These are phyloP conservation scores for Xenopus petersii DNA, from an alignment of 2,797 vertebrate genomes.

Conservation along the genomic window DNA sequence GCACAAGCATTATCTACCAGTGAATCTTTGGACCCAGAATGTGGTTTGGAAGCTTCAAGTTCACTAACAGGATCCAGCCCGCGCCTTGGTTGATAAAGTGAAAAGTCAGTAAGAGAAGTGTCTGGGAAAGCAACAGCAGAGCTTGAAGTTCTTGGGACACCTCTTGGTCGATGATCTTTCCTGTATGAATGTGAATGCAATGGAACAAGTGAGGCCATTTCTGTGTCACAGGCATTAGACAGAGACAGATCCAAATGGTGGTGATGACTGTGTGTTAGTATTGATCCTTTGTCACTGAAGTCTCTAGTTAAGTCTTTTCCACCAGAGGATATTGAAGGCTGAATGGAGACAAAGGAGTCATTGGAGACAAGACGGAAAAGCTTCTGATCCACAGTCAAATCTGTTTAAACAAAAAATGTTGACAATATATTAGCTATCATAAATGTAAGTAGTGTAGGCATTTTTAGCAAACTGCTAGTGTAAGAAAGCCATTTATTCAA, in stretches of 20 bases:
- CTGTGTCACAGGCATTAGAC: constrained; percentile 79
- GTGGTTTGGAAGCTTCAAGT: constrained; percentile 83
- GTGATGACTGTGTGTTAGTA: constrained; percentile 69
- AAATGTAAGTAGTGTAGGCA: no score
- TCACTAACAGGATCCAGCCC: constrained; percentile 93
- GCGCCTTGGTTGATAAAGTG: constrained; percentile 85
- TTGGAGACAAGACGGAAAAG: constrained; percentile 94
- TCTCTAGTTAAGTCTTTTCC: constrained; percentile 86
- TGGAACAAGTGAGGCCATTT: constrained; percentile 77
- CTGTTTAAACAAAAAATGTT: constrained; percentile 60
- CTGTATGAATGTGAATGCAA: constrained; percentile 88
- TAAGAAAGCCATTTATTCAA: no score
- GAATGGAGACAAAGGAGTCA: constrained; percentile 94
- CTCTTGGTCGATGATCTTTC: constrained; percentile 91
- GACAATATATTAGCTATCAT: no score
- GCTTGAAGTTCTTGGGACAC: constrained; percentile 94
- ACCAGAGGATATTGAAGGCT: constrained; percentile 90
- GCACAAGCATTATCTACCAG: constrained; percentile 73
- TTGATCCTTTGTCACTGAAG: constrained; percentile 73
- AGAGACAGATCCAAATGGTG: constrained; percentile 84
- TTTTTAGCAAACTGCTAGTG: no score
- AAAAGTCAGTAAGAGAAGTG: constrained; percentile 85
- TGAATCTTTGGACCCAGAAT: constrained; percentile 70
- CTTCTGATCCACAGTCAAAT: constrained; percentile 88
- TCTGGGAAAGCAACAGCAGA: constrained; percentile 96